Base-by-base conservation (phyloP, 2,797 vertebrate genomes). In the Enteromius radiatus region DNA sequence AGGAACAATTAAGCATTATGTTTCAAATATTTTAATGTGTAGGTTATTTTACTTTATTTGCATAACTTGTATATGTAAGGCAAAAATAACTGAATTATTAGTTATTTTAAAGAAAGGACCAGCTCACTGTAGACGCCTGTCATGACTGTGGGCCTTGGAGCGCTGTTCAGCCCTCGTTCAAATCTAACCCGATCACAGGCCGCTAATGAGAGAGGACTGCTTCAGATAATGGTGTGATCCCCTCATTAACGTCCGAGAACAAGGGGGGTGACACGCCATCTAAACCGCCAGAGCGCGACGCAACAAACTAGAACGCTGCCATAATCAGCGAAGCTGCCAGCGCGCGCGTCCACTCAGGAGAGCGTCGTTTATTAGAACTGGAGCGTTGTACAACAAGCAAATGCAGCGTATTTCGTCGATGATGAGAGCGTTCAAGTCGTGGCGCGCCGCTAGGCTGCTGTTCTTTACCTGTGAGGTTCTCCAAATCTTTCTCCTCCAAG, bases 401-500 rank as follows among this genome's bases (percentile, higher is more conserved):
- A 5, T 7, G 49, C 21, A 8, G 41, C 17, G 64, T 43, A 43
- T 43, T n/a, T 28, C 41, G 43, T 47, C 67, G 43, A 71, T 7
- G 81, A 75, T 17, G 68, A 80, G 70, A 67, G 80, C 31, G 83
- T 84, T 68, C 12, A 10, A 1, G 41, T 23, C 31, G 31, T n/a
- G 28, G 28, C 17, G 47, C 45, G 23, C 36, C 43, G 19, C 26
- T 52, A 14, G 70, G 52, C 56, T 41, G 54, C 38, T 63, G 74
- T 36, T 38, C 45, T 81, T 89, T 96, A 99, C 98, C 98, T 65
- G 97, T 93, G 89, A 97, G 84, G 90, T 96, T 99, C 89, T 99
- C 98, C 91, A 97, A 91, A 89, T 99, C 98, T 91, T 98, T 99
- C 84, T 99, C 98, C 78, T 99, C 98, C 84, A 98, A 91, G 83